Evolutionary conservation across 2,797 vertebrate genomes (phyloP).

Genomic region (Oryzias sinensis): DNA sequence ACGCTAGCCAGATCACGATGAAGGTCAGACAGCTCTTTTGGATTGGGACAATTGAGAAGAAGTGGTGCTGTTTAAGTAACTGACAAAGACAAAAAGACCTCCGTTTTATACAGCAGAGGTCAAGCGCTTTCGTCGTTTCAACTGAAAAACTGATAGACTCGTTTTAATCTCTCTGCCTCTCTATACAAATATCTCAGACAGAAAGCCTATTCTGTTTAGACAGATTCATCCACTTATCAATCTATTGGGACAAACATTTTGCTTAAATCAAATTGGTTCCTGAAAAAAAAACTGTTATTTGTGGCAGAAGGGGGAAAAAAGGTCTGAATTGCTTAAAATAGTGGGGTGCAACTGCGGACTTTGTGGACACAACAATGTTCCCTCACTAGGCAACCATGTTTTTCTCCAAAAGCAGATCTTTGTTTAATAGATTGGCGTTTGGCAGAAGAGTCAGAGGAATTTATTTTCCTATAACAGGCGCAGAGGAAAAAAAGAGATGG

Average conservation of each 20-base stretch:
- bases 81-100: conserved; percentile 39
- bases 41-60: conserved; percentile 40
- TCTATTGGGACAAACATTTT: conserved; percentile 1
- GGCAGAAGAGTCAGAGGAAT: conserved; percentile 45
- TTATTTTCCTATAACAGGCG: conserved; percentile 46
- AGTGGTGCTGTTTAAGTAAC: conserved; percentile 51
- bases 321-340: conserved; percentile 35
- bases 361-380: conserved; percentile 62
- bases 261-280: conserved; percentile 20
- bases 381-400: conserved; percentile 66
- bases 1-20: conserved; percentile 50
- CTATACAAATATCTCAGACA: conserved; percentile 13
- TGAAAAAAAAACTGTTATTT: conserved; percentile 8
- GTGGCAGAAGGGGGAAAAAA: conserved; percentile 9
- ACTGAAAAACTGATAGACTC: conserved; percentile 6
- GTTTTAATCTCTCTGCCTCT: conserved; percentile 12
- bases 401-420: conserved; percentile 36
- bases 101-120: conserved; percentile 40
- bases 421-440: conserved; percentile 58
- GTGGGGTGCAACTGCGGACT: conserved; percentile 17
- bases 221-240: no score
- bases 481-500: conserved; percentile 29
- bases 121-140: conserved; percentile 37
- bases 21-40: conserved; percentile 60
- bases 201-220: no score